A percentile compares a stretch with the other conserved stretches of the same genome.
These are phyloP conservation scores for Ciconia maguari DNA, from an alignment of 2,113 vertebrate genomes.

Conservation along the genomic window DNA sequence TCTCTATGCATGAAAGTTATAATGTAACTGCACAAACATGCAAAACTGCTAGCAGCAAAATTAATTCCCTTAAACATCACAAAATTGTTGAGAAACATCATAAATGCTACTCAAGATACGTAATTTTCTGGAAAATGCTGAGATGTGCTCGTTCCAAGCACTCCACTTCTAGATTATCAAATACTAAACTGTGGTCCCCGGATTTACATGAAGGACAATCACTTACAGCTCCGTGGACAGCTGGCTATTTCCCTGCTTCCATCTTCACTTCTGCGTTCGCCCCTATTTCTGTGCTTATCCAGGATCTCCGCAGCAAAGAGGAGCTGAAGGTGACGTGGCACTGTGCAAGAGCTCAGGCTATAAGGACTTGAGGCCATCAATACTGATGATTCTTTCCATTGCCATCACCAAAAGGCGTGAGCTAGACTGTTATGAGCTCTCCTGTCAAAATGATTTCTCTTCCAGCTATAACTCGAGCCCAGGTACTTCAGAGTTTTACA, in stretches of 20 bases:
- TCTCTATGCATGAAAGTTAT: neutral
- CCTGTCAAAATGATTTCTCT: constrained; percentile 21
- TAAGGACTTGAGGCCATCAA: neutral
- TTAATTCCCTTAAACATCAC: neutral
- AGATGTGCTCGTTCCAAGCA: neutral
- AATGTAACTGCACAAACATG: neutral
- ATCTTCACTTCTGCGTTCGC: neutral
- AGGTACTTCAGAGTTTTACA: neutral
- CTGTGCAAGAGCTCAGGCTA: neutral
- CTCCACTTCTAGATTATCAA: neutral
- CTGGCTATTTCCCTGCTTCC: neutral
- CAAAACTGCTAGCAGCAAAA: neutral
- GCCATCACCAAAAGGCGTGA: neutral
- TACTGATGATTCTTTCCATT: neutral
- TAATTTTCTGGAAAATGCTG: neutral
- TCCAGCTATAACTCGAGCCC: neutral
- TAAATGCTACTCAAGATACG: neutral
- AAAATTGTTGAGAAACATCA: neutral
- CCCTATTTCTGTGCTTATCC: neutral
- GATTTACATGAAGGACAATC: rapidly evolving
- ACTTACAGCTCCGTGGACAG: neutral
- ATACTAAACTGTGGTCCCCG: rapidly evolving
- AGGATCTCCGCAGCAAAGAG: neutral
- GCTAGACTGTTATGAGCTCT: neutral
- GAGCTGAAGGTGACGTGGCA: neutral